Conservation (phyloP, 2,888 invertebrate genomes). For the Chromoteleia sp. region DNA sequence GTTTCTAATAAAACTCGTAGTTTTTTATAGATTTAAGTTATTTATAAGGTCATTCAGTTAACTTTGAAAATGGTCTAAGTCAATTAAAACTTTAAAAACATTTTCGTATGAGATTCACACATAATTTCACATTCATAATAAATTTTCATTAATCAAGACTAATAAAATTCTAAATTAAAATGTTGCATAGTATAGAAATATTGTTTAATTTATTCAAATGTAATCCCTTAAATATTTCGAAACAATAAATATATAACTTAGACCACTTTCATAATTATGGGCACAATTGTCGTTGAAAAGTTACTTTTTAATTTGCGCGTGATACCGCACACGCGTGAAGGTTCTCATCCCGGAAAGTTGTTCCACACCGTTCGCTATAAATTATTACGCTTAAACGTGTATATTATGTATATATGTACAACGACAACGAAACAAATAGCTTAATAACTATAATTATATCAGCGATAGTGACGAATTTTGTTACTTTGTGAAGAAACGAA, state of each 20-base stretch:
- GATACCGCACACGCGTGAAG: slow-evolving; percentile 25
- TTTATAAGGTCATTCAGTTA: not conserved
- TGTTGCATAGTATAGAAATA: not conserved
- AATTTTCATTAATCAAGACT: too few relatives aligned
- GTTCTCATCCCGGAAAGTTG: slow-evolving; percentile 51
- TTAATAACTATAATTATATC: slow-evolving; percentile 58
- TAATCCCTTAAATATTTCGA: too few relatives aligned
- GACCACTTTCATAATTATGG: slow-evolving; percentile 70
- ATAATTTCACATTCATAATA: too few relatives aligned
- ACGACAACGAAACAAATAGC: slow-evolving; percentile 72
- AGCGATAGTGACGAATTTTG: slow-evolving; percentile 51
- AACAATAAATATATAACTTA: too few relatives aligned
- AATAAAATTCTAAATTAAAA: slow-evolving; percentile 4
- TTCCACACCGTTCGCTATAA: slow-evolving; percentile 72
- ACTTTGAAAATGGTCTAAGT: not conserved
- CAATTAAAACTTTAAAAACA: not conserved
- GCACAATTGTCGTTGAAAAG: slow-evolving; percentile 72
- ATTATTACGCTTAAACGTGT: slow-evolving; percentile 70
- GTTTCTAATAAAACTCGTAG: not conserved
- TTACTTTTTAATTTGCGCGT: slow-evolving; percentile 65
- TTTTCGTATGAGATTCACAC: too few relatives aligned
- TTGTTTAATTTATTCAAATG: not conserved
- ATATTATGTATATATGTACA: slow-evolving; percentile 72
- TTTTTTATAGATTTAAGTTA: not conserved
- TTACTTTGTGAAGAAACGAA: slow-evolving; percentile 49